Evolutionary conservation across 2,113 vertebrate species (phyloP).

Genomic region (Siniperca chuatsi): DNA sequence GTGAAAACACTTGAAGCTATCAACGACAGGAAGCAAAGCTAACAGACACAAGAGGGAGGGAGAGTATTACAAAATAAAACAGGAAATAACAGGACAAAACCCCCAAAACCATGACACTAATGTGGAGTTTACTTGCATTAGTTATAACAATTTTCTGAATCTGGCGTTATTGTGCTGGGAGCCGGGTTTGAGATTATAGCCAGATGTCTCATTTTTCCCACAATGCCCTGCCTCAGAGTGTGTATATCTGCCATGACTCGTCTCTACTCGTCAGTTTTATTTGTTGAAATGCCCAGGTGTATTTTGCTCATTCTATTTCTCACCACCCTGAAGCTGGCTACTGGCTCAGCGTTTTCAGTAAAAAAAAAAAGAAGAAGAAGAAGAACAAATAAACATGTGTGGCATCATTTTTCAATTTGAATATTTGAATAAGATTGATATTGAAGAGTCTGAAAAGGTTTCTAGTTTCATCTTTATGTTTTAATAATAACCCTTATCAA

Average conservation of each 20-base stretch:
- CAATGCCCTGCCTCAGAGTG: conserved; percentile 61
- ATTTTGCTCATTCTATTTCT: conserved; percentile 77
- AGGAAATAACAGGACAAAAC: no score
- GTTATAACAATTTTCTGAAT: not conserved
- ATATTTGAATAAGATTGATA: not conserved
- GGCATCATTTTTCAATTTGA: conserved; percentile 20
- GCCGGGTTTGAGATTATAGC: not conserved
- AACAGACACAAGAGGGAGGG: no score
- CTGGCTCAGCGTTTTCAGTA: conserved; percentile 80
- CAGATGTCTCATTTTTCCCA: conserved; percentile 6
- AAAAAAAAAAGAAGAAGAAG: conserved; percentile 45
- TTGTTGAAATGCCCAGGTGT: conserved; percentile 75
- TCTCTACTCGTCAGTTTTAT: conserved; percentile 64
- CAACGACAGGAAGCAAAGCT: no score
- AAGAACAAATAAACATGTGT: conserved; percentile 59
- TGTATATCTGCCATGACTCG: conserved; percentile 48
- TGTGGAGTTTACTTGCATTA: not conserved
- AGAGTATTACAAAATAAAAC: no score
- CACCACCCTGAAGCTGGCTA: conserved; percentile 64
- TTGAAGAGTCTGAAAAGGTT: not conserved
- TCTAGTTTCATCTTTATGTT: not conserved
- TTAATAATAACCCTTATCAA: not conserved
- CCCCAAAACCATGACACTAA: not conserved
- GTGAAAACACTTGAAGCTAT: no score
- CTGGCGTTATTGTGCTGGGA: not conserved